phyloP scores from a whole-genome alignment of 2,888 invertebrate genomes.

The Acanthosepion pharaonis region DNA sequence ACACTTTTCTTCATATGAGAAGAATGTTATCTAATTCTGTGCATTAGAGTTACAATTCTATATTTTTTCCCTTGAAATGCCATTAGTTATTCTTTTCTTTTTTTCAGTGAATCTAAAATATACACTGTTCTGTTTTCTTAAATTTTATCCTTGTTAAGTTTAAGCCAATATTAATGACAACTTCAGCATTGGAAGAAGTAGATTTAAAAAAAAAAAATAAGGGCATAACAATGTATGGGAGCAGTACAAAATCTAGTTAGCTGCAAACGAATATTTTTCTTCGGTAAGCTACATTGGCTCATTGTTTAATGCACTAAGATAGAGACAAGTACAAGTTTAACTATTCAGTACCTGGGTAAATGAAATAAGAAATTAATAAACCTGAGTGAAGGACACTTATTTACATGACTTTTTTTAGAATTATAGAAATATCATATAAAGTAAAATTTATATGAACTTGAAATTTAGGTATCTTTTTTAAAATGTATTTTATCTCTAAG shows the following conservation, averaged over 20 bases:
- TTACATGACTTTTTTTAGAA: not conserved
- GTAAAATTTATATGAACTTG: too few species aligned
- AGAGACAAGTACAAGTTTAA: not conserved
- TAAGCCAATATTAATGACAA: conserved; percentile 33
- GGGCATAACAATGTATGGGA: not conserved
- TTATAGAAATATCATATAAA: too few species aligned
- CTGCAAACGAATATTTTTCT: not conserved
- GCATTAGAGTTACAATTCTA: conserved; percentile 20
- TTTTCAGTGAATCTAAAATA: not conserved
- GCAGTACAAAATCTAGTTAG: not conserved
- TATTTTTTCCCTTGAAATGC: not conserved
- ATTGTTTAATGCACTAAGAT: not conserved
- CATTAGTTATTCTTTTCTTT: not conserved
- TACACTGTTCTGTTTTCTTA: not conserved
- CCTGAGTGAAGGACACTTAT: not conserved
- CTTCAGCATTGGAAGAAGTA: not conserved
- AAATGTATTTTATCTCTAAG: too few species aligned
- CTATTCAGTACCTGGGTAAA: not conserved
- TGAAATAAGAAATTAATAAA: not conserved
- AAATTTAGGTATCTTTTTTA: too few species aligned
- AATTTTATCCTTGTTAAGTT: conserved; percentile 21
- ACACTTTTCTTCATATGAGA: not conserved
- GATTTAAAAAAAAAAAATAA: not conserved
- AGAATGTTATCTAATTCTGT: conserved; percentile 33
- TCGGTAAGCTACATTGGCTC: not conserved